These are phyloP conservation scores for Brachyalestes nurse DNA, from an alignment of 2,797 vertebrate species.

Conservation along the genomic window DNA sequence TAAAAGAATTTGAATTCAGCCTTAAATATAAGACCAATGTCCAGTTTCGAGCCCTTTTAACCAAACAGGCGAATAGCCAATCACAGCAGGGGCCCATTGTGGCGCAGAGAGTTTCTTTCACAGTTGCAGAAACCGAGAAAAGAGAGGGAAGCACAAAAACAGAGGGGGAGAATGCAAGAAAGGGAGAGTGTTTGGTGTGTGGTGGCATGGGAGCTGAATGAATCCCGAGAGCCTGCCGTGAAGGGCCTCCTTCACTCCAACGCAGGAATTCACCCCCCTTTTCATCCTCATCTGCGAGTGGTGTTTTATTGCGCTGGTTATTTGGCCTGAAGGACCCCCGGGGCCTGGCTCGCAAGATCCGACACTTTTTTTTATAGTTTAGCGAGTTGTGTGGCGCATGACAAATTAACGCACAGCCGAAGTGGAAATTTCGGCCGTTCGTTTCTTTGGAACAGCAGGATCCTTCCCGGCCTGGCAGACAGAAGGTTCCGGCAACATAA, in stretches of 20 bases:
- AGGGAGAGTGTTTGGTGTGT: conserved; percentile 71
- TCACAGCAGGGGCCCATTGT: conserved; percentile 10
- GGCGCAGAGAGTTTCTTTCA: conserved; percentile 13
- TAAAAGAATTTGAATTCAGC: too few relatives aligned
- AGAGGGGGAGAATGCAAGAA: conserved; percentile 60
- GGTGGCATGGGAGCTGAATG: conserved; percentile 66
- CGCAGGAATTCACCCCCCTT: conserved; percentile 76
- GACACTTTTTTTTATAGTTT: conserved; percentile 67
- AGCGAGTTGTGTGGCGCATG: conserved; percentile 72
- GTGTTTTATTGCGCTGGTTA: conserved; percentile 72
- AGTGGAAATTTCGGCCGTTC: conserved; percentile 71
- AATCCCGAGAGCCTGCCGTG: conserved; percentile 70
- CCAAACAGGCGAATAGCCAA: conserved; percentile 37
- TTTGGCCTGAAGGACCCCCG: conserved; percentile 71
- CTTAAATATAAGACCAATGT: too few relatives aligned
- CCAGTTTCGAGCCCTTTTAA: conserved; percentile 18
- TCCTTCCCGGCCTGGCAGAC: conserved; percentile 73
- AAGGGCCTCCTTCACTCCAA: conserved; percentile 77
- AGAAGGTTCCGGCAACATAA: conserved; percentile 62
- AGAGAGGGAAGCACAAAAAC: conserved; percentile 49
- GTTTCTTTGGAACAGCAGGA: conserved; percentile 75
- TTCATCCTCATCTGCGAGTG: conserved; percentile 62
- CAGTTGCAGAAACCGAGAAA: conserved; percentile 41
- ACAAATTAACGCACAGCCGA: conserved; percentile 78
- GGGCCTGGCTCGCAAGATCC: conserved; percentile 65